Conservation (phyloP, 2,113 vertebrate species). For the Ibidorhyncha struthersii region DNA sequence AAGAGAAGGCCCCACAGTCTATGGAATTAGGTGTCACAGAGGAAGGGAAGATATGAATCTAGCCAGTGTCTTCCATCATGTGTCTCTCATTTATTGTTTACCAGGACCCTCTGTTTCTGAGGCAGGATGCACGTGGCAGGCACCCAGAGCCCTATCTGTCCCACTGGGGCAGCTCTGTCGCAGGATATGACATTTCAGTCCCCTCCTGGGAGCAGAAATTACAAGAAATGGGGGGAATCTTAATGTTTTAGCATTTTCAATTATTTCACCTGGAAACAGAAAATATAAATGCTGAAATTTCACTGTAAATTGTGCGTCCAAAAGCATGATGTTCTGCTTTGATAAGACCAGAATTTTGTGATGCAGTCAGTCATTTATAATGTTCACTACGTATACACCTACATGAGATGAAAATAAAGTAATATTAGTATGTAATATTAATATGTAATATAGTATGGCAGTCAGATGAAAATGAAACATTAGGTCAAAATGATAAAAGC, state of each 20-base stretch:
- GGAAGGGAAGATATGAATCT: not conserved
- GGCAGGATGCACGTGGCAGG: not conserved
- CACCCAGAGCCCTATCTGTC: not conserved
- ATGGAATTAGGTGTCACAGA: not conserved
- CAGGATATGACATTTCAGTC: not conserved
- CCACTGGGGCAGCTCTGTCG: not conserved
- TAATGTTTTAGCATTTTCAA: not conserved
- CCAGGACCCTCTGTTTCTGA: not conserved
- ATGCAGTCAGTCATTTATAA: not conserved
- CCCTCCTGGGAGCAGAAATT: not conserved
- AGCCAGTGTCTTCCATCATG: not conserved
- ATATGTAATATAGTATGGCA: not conserved
- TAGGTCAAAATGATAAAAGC: not conserved
- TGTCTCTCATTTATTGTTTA: not conserved
- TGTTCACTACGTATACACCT: not conserved
- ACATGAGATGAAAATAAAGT: not conserved
- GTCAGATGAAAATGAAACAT: not conserved
- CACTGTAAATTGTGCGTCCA: not conserved
- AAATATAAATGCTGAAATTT: not conserved
- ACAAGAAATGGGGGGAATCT: not conserved
- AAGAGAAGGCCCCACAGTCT: not conserved
- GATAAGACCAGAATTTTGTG: not conserved
- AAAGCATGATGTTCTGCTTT: not conserved
- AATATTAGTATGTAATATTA: not conserved
- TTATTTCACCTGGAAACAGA: not conserved